Base-by-base conservation (phyloP, 2,797 vertebrate genomes). In the Chelidonichthys spinosus region DNA sequence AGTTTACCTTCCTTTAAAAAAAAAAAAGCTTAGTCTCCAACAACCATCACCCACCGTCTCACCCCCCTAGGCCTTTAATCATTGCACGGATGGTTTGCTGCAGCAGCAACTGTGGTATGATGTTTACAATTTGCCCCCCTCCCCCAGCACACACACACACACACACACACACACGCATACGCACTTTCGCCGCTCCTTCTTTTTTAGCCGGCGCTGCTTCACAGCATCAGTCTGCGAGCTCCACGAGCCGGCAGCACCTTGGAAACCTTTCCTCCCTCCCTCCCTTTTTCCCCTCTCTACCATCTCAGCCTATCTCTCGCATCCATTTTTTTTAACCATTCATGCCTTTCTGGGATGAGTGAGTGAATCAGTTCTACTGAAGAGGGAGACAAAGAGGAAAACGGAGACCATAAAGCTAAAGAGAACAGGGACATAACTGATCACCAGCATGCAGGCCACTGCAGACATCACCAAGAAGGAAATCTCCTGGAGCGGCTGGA, bases 401-500 rank as follows among this genome's bases (percentile, higher is more conserved):
- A 83, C 85, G 78, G 80, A 89, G 67, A 85, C 72, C 52, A 59
- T 33, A 82, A 70, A 87, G 80, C 88, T 75, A 74, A 66, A 76
- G 77, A 74, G 69, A 86, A 87, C 81, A 79, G 85, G 83, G 85
- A 89, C 90, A 50, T 75, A 82, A 81, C 44, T 55, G 86, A 90
- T 75, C 88, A 83, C 79, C 95, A 96, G 94, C 93, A 99, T 99
- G 98, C 97, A 99, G 97, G 96, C 96, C 95, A 94, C 94, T 85
- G 96, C 95, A 72, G 96, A 98, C 85, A 95, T 95, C 85, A 95
- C 95, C 90, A 98, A 97, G 96, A 98, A 97, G 96, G 97, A 98
- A 77, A 94, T 96, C 92, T 95, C 97, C 79, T 98, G 97, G 97
- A 98, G 95, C 96, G 92, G 96, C 95, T 99, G 97, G 97, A 99